phyloP scores from a whole-genome alignment of 2,797 vertebrate species.

The Apogon hyalosoma region DNA sequence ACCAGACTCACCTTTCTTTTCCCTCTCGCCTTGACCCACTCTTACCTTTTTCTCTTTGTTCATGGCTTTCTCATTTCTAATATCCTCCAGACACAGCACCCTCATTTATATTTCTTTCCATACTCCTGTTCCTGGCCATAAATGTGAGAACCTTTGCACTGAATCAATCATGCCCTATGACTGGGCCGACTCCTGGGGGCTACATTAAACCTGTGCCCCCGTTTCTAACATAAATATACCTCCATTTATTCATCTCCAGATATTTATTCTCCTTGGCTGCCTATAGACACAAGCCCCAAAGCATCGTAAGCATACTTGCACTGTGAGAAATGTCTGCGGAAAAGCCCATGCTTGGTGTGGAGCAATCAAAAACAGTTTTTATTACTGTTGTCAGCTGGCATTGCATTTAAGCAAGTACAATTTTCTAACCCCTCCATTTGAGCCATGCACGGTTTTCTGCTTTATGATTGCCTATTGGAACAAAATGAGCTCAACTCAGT shows the following conservation, averaged over 20 bases:
- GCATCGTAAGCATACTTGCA: conserved; percentile 51
- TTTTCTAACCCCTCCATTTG: conserved; percentile 42
- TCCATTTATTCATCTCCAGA: conserved; percentile 10
- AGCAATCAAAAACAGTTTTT: conserved; percentile 47
- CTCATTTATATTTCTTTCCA: conserved; percentile 7
- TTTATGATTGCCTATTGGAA: conserved; percentile 53
- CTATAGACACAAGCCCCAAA: conserved; percentile 19
- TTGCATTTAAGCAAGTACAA: conserved; percentile 36
- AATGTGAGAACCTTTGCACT: conserved; percentile 47
- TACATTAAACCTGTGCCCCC: conserved; percentile 16
- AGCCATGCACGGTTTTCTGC: conserved; percentile 59
- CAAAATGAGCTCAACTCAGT: conserved; percentile 56
- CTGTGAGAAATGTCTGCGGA: conserved; percentile 54
- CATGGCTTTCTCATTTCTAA: conserved; percentile 29
- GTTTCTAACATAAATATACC: conserved; percentile 30
- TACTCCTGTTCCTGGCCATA: conserved; percentile 19
- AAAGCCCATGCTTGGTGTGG: conserved; percentile 45
- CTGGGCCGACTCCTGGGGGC: conserved; percentile 30
- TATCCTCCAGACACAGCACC: conserved; percentile 26
- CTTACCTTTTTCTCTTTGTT: conserved; percentile 21
- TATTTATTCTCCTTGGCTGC: conserved; percentile 28
- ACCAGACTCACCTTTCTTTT: conserved; percentile 36
- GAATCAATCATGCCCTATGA: conserved; percentile 41
- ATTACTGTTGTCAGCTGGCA: conserved; percentile 64
- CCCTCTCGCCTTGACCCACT: conserved; percentile 28